Base-by-base conservation (phyloP, 2,797 vertebrate genomes). In the Propithecus perrieri region DNA sequence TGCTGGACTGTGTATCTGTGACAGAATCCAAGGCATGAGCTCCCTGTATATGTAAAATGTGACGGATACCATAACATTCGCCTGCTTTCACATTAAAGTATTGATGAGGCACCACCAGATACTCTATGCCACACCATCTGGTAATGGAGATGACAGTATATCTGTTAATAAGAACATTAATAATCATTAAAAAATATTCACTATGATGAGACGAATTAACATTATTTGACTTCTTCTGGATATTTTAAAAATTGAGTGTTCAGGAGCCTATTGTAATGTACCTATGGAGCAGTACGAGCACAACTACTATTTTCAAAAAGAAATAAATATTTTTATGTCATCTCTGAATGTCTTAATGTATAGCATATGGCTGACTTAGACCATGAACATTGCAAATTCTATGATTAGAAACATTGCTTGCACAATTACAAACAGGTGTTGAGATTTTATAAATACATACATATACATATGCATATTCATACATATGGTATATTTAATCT, bases 91-190 rank as follows among this genome's bases (percentile, higher is more conserved):
- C 63, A 26, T 13, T n/a, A 78, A 94, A 78, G 17, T 69, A 48
- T 46, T 81, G 88, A 87, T 72, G 85, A 78, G 4, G 0, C 67
- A 89, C 71, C 55, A 53, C 20, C 85, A 61, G 7, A 18, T 53
- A 28, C 10, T 95, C 18, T 95, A 5, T 5, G 7, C 61, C 3
- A 1, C 22, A 26, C 48, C 33, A 43, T 96, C 92, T 97, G 59
- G 63, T 86, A 97, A 80, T 5, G 3, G 26, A 71, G n/a, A 95
- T 57, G 12, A 95, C 71, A n/a, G 18, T 86, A 85, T 30, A 57
- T 24, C 26, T 92, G 4, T 53, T 96, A 89, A 97, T 84, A 95
- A 96, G 26, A 95, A 48, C 33, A 96, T 94, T 88, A 95, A 88
- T 81, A 94, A 46, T 72, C 4, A 61, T 83, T 96, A 88, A 63